Evolutionary conservation across 2,797 vertebrate species (phyloP), one percentile per base, ranked within the genome.

Genomic region (Tokudaia muenninki): DNA sequence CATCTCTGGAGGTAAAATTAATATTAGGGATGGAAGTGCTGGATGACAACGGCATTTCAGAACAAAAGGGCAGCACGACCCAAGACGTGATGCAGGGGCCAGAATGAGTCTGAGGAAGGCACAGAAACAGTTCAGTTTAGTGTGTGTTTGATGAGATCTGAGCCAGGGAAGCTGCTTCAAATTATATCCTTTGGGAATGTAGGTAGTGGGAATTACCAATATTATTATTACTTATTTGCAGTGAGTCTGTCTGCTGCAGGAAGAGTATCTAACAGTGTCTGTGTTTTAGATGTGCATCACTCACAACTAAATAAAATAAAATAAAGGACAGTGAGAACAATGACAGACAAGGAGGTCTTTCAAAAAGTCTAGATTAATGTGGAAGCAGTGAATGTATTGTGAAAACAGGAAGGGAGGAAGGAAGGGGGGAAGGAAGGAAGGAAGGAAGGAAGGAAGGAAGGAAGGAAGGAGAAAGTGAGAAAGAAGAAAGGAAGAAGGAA

Each of bases 41-140:
- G 78, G 65, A n/a, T 92, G 24, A 13, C 82, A 11, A 83, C 41
- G 81, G 47, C 11, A 87, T 87, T 95, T 81, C 59, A 81, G 82
- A 57, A 65, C 10, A 21, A 89, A 95, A 41, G 34, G 21, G 59
- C 3, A 92, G 37, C 44, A 65, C 82, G 29, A 57, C 16, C 17
- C 78, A 90, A 63, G 44, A 31, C 17, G 47, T 0, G 4, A 24
- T 14, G 57, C 4, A 37, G 24, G 29, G 87, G 86, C 67, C 1
- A 82, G 6, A 74, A 52, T 19, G 29, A 79, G 63, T 12, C 57
- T 55, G 37, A 47, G 70, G 3, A 19, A 67, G 31, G n/a, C 19
- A 57, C 3, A 81, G 34, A 24, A 29, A 50, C 47, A 50, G 8
- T 47, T 93, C 19, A 26, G 0, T 37, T 21, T 31, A 41, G 63